phyloP scores from a whole-genome alignment of 2,888 invertebrate genomes.

The Rotaria macrura region DNA sequence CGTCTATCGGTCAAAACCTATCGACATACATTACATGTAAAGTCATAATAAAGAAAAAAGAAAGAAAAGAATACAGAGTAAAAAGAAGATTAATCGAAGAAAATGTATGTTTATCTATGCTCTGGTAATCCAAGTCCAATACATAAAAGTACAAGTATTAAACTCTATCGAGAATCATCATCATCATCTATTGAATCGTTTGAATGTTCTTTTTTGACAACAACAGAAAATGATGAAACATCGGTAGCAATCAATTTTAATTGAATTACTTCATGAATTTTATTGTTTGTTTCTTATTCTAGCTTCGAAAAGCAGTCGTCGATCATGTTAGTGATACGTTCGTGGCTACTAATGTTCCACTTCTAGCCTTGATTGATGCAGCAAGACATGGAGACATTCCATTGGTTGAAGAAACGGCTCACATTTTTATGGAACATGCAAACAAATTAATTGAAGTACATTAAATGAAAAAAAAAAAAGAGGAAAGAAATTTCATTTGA shows the following conservation, averaged over 20 bases:
- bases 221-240: not conserved
- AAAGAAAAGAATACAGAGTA: no score
- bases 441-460: constrained; percentile 88
- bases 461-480: no score
- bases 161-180: not conserved
- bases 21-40: not conserved
- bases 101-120: not conserved
- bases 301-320: constrained; percentile 84
- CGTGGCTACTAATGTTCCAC: constrained; percentile 85
- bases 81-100: not conserved
- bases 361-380: constrained; percentile 84
- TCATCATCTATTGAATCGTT: not conserved
- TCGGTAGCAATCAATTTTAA: not conserved
- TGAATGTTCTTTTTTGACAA: not conserved
- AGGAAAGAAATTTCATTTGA: not conserved
- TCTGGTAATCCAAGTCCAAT: not conserved
- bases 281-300: not conserved
- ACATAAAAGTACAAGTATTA: not conserved
- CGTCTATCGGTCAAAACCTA: not conserved
- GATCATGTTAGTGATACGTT: constrained; percentile 74
- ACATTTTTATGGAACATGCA: constrained; percentile 84
- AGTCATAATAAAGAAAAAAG: no score
- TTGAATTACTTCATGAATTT: not conserved
- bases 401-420: constrained; percentile 76
- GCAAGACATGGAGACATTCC: constrained; percentile 62